Evolutionary conservation across 2,113 vertebrate species (phyloP), one percentile per base, ranked within the genome.

Genomic region (Gnathonemus echidnorhynchus): DNA sequence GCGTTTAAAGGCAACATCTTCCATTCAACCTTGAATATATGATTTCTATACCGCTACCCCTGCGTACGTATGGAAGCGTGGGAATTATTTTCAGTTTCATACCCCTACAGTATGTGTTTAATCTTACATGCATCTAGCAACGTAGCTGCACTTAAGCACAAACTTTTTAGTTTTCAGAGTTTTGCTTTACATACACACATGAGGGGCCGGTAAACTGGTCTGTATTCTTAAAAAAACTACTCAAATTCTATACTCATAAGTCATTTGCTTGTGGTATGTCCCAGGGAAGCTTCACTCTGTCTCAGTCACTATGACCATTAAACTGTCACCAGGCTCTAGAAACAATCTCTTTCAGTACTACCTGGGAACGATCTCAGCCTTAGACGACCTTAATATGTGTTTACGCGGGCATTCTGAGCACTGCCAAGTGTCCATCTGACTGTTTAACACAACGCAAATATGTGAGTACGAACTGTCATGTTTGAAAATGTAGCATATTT

Each of bases 401-500:
- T 42, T 39, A 80, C 39, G 4, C 2, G 83, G 42, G 46, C 21
- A 86, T 49, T 86, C 46, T 87, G 24, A 31, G 24, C 85, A 87
- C 5, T 87, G 86, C 48, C 27, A 17, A 87, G 46, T 87, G 46
- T 31, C 49, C 48, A 35, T 56, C 50, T 56, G 49, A 87, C 86
- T 56, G 48, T 52, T 87, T 53, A 56, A 50, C 48, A 31, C 15
- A 39, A 87, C 31, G 27, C 49, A 87, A 87, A 35, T 35, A 87
- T 53, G 27, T 53, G 50, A 27, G 17, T 27, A 27, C 35, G 27
- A 52, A 52, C 8, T 53, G 50, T 87, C 49, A 27, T 53, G 50
- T 87, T 87, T 53, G n/a, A 87, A 87, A 87, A 87, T 53, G 50
- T 87, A 87, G 86, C 86, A 87, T 87, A 53, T 87, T 87, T 53